Percentiles rank a stretch among this genome's conserved stretches.
phyloP scores from a whole-genome alignment of 2,888 invertebrate genomes.

The Caenorhabditis sp. region DNA sequence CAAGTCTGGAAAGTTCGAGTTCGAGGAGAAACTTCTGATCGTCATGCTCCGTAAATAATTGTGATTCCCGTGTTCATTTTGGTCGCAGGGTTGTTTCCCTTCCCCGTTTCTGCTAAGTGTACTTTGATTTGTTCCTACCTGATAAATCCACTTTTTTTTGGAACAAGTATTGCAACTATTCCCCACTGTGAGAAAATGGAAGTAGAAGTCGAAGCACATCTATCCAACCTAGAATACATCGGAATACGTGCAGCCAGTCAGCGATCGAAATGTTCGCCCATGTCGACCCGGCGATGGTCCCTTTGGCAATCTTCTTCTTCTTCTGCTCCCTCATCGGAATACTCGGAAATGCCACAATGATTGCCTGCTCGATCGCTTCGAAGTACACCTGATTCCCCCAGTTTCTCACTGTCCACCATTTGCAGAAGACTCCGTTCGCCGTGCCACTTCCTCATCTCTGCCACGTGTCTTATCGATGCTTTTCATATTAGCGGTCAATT shows the following conservation, averaged over 20 bases:
- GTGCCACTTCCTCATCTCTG: conserved; percentile 24
- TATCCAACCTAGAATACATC: too few species aligned
- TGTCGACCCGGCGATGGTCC: conserved; percentile 57
- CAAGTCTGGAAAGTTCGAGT: conserved; percentile 68
- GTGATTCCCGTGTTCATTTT: conserved; percentile 31
- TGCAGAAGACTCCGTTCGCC: conserved; percentile 45
- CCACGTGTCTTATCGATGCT: conserved; percentile 36
- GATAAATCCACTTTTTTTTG: conserved; percentile 1
- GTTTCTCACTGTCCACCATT: conserved; percentile 8
- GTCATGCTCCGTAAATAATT: conserved; percentile 67
- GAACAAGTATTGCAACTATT: conserved; percentile 28
- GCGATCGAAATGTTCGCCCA: conserved; percentile 46
- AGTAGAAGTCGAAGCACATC: conserved; percentile 6
- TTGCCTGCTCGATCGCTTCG: conserved; percentile 21
- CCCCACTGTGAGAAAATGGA: conserved; percentile 22
- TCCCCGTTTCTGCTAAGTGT: conserved; percentile 27
- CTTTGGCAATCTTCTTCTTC: conserved; percentile 62
- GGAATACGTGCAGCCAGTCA: too few species aligned
- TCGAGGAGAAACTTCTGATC: conserved; percentile 75
- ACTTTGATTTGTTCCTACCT: conserved; percentile 1
- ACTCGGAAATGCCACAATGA: conserved; percentile 26
- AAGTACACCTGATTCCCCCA: conserved; percentile 11
- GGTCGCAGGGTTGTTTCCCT: conserved; percentile 25
- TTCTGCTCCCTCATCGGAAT: conserved; percentile 40
- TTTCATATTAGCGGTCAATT: conserved; percentile 64